Conservation (phyloP, 2,888 invertebrate species). For the Prenolepis imparis region DNA sequence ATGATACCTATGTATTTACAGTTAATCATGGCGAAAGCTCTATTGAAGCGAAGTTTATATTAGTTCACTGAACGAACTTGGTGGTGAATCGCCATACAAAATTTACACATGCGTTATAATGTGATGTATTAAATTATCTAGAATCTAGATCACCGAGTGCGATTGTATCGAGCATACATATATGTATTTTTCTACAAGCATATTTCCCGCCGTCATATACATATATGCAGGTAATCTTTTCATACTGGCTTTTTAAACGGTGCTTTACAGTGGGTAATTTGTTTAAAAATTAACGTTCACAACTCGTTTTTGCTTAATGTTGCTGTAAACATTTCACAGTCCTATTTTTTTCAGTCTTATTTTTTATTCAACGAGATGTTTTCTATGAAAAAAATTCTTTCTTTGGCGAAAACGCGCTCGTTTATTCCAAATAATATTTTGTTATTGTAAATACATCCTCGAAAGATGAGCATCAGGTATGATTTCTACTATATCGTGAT, state of each 20-base stretch:
- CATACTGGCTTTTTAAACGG: not conserved
- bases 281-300: constrained; percentile 2
- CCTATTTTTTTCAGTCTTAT: not conserved
- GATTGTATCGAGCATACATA: not conserved
- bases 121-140: constrained; percentile 8
- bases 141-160: not conserved
- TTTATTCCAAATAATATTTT: not conserved
- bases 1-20: constrained; percentile 21
- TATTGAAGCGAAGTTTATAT: constrained; percentile 41
- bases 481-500: not conserved
- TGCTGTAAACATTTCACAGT: not conserved
- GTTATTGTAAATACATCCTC: not conserved
- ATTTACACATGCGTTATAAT: constrained; percentile 47
- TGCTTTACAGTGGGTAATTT: not conserved
- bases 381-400: not conserved
- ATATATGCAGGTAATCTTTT: not conserved
- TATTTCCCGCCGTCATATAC: not conserved
- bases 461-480: not conserved
- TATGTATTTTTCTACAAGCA: no score
- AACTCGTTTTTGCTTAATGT: not conserved
- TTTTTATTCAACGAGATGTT: not conserved
- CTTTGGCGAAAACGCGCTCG: not conserved
- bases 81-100: not conserved
- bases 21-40: constrained; percentile 19
- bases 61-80: not conserved